These are phyloP conservation scores for Actenoides hombroni DNA, from an alignment of 2,113 vertebrate species.

Conservation along the genomic window DNA sequence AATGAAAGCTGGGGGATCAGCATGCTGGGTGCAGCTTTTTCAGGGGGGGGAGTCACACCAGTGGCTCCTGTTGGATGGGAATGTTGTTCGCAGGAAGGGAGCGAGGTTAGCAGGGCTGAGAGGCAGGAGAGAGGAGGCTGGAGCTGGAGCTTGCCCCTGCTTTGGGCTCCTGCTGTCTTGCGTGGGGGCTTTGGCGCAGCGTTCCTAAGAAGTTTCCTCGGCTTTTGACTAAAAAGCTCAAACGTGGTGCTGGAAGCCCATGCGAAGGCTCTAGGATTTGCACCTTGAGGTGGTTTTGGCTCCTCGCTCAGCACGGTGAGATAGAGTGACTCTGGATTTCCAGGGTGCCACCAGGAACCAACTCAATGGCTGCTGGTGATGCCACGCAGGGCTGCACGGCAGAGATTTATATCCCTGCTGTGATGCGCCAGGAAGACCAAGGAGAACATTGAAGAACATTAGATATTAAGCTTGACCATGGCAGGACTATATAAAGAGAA, in stretches of 20 bases:
- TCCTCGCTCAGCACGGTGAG: accelerated
- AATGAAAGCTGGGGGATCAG: not conserved
- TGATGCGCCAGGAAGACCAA: not conserved
- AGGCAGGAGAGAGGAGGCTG: not conserved
- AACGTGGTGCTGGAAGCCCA: accelerated
- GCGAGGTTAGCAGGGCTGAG: accelerated
- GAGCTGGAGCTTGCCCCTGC: not conserved
- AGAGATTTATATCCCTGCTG: not conserved
- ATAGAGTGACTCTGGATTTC: not conserved
- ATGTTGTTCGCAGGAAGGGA: not conserved
- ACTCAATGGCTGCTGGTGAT: accelerated
- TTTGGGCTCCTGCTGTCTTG: not conserved
- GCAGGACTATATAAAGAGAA: not conserved
- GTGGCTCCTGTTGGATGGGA: not conserved
- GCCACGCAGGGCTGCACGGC: not conserved
- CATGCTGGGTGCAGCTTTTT: not conserved
- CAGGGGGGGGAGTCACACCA: accelerated
- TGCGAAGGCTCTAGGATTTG: not conserved
- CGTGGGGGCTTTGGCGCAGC: not conserved
- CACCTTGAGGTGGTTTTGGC: not conserved
- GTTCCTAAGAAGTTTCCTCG: not conserved
- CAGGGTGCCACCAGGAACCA: not conserved
- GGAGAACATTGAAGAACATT: not conserved
- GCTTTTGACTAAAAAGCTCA: not conserved
- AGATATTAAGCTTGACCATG: not conserved